These are phyloP conservation scores for Reinhardtius hippoglossoides DNA, from an alignment of 2,113 vertebrate genomes.

Conservation along the genomic window DNA sequence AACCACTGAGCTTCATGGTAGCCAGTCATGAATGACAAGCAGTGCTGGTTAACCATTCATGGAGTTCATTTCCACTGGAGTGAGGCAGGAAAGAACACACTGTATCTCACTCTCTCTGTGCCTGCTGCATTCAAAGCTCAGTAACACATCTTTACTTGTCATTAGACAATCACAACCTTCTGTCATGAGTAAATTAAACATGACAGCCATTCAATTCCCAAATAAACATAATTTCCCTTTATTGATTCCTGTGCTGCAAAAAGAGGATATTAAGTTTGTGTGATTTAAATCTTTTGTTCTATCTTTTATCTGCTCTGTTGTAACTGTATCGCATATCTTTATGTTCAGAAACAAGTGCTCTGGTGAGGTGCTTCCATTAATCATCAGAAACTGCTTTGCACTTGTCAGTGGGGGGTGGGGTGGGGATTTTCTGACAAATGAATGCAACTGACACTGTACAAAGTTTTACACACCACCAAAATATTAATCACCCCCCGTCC, in stretches of 20 bases:
- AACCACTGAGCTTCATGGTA: background rate
- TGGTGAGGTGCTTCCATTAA: conserved; percentile 23
- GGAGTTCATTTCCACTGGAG: conserved; percentile 1
- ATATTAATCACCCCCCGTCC: background rate
- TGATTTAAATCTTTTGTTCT: background rate
- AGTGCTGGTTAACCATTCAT: background rate
- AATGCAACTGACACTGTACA: background rate
- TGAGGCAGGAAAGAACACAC: background rate
- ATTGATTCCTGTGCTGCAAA: conserved; percentile 10
- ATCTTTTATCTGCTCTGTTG: conserved; percentile 1
- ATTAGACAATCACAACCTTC: background rate
- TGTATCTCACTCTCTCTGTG: background rate
- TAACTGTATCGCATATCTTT: background rate
- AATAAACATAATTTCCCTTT: conserved; percentile 12
- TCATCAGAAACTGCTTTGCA: conserved; percentile 12
- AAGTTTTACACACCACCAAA: background rate
- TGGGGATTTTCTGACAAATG: background rate
- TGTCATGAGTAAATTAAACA: conserved; percentile 3
- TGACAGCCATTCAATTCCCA: conserved; percentile 18
- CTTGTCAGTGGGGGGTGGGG: background rate
- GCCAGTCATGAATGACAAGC: conserved; percentile 5
- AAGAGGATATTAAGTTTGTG: background rate
- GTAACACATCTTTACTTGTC: background rate
- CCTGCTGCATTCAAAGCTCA: background rate
- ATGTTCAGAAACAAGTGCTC: conserved; percentile 2